Evolutionary conservation across 1,140 invertebrate genomes (phyloP).

Genomic region (Neodiprion lecontei): DNA sequence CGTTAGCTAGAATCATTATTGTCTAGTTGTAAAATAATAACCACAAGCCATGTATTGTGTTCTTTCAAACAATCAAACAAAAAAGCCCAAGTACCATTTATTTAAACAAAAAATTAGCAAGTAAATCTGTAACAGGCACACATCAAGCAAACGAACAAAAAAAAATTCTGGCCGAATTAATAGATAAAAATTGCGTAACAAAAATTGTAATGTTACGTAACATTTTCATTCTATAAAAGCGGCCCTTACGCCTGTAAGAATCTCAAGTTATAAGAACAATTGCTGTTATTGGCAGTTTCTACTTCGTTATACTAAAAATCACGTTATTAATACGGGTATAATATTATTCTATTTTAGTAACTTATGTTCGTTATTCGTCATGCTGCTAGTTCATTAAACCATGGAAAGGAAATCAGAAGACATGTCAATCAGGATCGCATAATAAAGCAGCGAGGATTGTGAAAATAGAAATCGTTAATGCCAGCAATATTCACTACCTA

Average conservation of each 20-base stretch:
- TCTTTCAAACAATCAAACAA: neutral
- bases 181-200: constrained; percentile 22
- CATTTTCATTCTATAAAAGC: neutral
- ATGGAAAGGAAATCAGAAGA: neutral
- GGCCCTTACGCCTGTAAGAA: constrained; percentile 3
- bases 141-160: constrained; percentile 44
- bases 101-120: neutral
- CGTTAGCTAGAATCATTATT: no score
- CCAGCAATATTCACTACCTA: neutral
- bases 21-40: no score
- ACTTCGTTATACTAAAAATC: neutral
- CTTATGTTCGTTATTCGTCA: neutral
- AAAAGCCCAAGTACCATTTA: neutral
- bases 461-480: neutral
- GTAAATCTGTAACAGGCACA: constrained; percentile 30
- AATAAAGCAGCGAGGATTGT: neutral
- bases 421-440: neutral
- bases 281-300: neutral
- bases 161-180: constrained; percentile 38
- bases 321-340: neutral
- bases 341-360: neutral
- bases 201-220: constrained; percentile 19
- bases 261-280: neutral
- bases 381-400: neutral
- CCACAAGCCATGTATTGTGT: no score